Evolutionary conservation across 2,797 vertebrate genomes (phyloP).

Genomic region (Erithacus rubecula): DNA sequence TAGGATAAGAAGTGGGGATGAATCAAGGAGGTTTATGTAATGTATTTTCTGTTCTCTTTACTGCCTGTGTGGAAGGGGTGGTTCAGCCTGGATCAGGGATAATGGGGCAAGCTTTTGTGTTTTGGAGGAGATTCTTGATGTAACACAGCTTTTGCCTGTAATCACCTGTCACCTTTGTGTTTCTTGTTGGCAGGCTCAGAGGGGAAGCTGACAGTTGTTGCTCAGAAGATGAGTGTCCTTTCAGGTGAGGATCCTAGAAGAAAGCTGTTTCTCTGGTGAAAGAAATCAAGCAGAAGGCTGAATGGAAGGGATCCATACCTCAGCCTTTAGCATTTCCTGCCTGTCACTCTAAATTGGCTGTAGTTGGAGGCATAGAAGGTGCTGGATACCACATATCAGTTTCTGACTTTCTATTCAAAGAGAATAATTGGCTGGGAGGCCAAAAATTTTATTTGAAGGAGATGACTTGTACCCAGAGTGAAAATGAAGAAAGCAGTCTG

Average conservation of each 20-base stretch:
- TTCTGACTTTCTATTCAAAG: background rate
- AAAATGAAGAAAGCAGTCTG: background rate
- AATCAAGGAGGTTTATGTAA: background rate
- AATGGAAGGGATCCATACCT: background rate
- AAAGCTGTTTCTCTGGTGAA: background rate
- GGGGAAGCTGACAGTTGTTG: conserved; percentile 91
- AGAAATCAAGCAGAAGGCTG: background rate
- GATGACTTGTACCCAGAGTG: background rate
- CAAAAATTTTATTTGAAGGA: background rate
- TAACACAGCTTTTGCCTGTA: background rate
- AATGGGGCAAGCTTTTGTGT: background rate
- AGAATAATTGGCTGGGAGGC: background rate
- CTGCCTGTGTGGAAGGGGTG: background rate
- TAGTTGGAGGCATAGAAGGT: background rate
- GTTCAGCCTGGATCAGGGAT: background rate
- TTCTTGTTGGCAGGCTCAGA: conserved; percentile 86
- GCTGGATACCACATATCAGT: background rate
- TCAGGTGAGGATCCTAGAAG: conserved; percentile 81
- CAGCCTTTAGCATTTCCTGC: background rate
- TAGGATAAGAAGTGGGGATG: background rate
- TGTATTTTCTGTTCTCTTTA: background rate
- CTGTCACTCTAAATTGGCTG: background rate
- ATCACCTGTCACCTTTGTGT: background rate
- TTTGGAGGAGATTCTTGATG: background rate
- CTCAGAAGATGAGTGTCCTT: conserved; percentile 95